Percentiles rank a stretch among this genome's conserved stretches.
These are phyloP conservation scores for Ptilodon capucinus DNA, from an alignment of 2,888 invertebrate species.

Conservation along the genomic window DNA sequence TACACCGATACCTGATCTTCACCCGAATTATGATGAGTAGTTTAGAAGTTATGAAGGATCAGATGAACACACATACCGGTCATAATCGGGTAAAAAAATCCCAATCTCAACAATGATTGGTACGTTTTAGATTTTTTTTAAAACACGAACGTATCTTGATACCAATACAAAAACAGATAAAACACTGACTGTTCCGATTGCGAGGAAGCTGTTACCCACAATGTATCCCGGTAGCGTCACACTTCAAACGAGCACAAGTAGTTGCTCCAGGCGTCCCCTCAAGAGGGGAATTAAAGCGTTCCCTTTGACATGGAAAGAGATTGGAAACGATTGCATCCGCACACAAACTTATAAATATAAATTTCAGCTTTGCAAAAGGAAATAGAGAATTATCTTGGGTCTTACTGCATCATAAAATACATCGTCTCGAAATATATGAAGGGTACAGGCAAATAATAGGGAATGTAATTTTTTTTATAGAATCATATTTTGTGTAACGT, in stretches of 20 bases:
- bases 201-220: conserved; percentile 12
- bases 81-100: no score
- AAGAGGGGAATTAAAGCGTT: conserved; percentile 41
- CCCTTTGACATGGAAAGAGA: conserved; percentile 39
- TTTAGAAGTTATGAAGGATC: no score
- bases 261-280: conserved; percentile 33
- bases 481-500: no score
- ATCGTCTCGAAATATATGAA: no score
- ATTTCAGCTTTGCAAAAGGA: neutral
- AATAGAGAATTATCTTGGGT: neutral
- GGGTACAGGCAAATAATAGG: no score
- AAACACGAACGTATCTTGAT: neutral
- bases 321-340: conserved; percentile 34
- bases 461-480: no score
- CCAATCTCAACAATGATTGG: no score
- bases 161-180: conserved; percentile 10
- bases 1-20: no score
- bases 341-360: neutral
- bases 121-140: no score
- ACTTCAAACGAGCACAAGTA: conserved; percentile 31
- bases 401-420: neutral
- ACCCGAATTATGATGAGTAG: no score
- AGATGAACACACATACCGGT: no score
- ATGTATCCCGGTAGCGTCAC: conserved; percentile 22
- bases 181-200: conserved; percentile 1